Evolutionary conservation across 2,888 invertebrate species (phyloP).

Genomic region (Tinea semifulvella): DNA sequence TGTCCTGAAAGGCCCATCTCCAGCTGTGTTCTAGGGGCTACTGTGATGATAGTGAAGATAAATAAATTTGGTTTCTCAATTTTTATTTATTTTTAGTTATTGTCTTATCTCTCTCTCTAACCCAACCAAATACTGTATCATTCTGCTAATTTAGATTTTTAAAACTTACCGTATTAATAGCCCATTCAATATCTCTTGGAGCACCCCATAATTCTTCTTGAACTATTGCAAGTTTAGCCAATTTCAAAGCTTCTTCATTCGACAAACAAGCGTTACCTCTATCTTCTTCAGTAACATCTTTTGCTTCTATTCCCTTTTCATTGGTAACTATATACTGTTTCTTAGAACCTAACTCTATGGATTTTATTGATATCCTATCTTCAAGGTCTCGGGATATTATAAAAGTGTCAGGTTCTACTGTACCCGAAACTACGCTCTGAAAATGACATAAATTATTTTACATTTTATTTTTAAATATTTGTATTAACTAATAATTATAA

Average conservation of each 20-base stretch:
- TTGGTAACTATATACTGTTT: constrained; percentile 53
- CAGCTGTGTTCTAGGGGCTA: too few species aligned
- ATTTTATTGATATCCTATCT: constrained; percentile 48
- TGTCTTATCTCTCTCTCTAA: too few species aligned
- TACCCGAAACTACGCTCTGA: constrained; percentile 82
- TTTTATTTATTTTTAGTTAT: too few species aligned
- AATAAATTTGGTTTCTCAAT: too few species aligned
- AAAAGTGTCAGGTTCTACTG: constrained; percentile 80
- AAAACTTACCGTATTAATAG: constrained; percentile 65
- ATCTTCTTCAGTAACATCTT: constrained; percentile 44
- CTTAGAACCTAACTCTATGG: constrained; percentile 64
- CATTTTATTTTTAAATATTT: too few species aligned
- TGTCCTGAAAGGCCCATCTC: too few species aligned
- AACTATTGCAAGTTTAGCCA: constrained; percentile 65
- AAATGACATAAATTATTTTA: too few species aligned
- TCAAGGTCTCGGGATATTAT: constrained; percentile 60
- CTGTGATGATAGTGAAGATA: too few species aligned
- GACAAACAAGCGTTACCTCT: constrained; percentile 59
- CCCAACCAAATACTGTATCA: too few species aligned
- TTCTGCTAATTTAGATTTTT: too few species aligned
- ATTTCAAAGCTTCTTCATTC: constrained; percentile 56
- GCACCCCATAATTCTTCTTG: constrained; percentile 75
- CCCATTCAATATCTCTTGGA: constrained; percentile 86
- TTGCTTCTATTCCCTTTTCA: constrained; percentile 45
- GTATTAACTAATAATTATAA: too few species aligned